A percentile compares a stretch with the other conserved stretches of the same genome.
Evolutionary conservation across 2,888 invertebrate genomes (phyloP).

Genomic region (Pherbina coryleti): DNA sequence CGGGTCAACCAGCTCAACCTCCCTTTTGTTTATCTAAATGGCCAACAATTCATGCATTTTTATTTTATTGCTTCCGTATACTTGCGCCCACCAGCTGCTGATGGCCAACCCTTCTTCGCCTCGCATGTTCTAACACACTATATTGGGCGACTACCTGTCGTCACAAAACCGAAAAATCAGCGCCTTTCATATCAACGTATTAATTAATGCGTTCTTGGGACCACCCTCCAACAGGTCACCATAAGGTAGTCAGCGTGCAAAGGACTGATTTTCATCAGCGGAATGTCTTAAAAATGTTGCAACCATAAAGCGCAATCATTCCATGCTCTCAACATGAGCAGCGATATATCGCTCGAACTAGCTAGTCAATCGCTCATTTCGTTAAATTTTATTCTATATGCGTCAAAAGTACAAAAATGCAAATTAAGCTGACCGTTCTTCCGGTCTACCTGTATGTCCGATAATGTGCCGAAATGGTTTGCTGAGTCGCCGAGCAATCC

Average conservation of each 20-base stretch:
- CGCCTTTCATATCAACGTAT: not conserved
- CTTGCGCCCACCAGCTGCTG: not conserved
- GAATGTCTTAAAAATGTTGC: constrained; percentile 13
- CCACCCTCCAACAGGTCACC: not conserved
- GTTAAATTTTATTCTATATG: constrained; percentile 49
- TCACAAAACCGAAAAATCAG: constrained; percentile 6
- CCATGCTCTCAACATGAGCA: constrained; percentile 49
- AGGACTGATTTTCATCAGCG: not conserved
- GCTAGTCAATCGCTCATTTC: constrained; percentile 60
- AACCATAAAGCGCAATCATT: constrained; percentile 59
- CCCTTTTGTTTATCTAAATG: not conserved
- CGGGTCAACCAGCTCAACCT: not conserved
- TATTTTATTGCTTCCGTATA: constrained; percentile 32
- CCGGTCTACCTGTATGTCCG: constrained; percentile 28
- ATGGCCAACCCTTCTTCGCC: not conserved
- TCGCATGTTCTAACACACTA: constrained; percentile 2
- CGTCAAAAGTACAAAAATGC: constrained; percentile 27
- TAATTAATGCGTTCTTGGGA: not conserved
- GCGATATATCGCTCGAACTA: not conserved
- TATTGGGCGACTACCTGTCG: not conserved
- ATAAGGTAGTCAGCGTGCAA: not conserved
- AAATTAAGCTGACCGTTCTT: constrained; percentile 15
- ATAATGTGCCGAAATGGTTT: not conserved
- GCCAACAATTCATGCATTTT: constrained; percentile 1
- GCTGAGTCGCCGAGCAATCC: not conserved